Evolutionary conservation across 2,797 vertebrate species (phyloP).

Genomic region (Salarias fasciatus): DNA sequence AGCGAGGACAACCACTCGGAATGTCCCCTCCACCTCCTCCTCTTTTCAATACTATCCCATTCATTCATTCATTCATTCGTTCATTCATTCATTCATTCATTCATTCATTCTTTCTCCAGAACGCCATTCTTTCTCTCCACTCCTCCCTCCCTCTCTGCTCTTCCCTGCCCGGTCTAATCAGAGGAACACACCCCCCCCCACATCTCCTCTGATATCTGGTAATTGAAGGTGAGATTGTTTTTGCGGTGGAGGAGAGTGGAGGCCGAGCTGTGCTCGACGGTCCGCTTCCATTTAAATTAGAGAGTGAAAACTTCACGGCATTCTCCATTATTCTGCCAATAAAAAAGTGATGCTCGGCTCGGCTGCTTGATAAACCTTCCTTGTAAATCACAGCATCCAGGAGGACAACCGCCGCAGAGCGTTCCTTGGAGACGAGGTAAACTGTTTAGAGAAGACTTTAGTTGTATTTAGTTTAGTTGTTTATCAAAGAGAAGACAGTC

Average conservation of each 20-base stretch:
- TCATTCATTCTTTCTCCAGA: conserved; percentile 55
- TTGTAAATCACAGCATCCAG: conserved; percentile 38
- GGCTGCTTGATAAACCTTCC: conserved; percentile 54
- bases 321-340: conserved; percentile 50
- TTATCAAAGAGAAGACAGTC: too few relatives aligned
- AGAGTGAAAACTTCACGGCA: conserved; percentile 52
- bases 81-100: conserved; percentile 52
- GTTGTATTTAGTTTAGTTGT: background rate
- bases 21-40: conserved; percentile 43
- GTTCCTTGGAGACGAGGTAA: conserved; percentile 27
- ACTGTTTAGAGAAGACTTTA: conserved; percentile 24
- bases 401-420: conserved; percentile 19
- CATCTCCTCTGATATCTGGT: conserved; percentile 57
- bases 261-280: conserved; percentile 29
- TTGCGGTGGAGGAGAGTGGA: conserved; percentile 15
- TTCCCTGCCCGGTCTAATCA: conserved; percentile 46
- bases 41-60: conserved; percentile 69
- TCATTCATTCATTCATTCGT: conserved; percentile 9
- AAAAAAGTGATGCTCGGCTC: conserved; percentile 28
- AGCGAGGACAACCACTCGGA: conserved; percentile 35
- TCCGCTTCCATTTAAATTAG: conserved; percentile 52
- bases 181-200: conserved; percentile 56
- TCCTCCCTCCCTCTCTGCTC: conserved; percentile 14
- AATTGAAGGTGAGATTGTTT: conserved; percentile 69
- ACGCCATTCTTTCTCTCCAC: conserved; percentile 32